Percentiles rank a stretch among this genome's conserved stretches.
Evolutionary conservation across 2,113 vertebrate genomes (phyloP).

Genomic region (Dipodomys merriami): DNA sequence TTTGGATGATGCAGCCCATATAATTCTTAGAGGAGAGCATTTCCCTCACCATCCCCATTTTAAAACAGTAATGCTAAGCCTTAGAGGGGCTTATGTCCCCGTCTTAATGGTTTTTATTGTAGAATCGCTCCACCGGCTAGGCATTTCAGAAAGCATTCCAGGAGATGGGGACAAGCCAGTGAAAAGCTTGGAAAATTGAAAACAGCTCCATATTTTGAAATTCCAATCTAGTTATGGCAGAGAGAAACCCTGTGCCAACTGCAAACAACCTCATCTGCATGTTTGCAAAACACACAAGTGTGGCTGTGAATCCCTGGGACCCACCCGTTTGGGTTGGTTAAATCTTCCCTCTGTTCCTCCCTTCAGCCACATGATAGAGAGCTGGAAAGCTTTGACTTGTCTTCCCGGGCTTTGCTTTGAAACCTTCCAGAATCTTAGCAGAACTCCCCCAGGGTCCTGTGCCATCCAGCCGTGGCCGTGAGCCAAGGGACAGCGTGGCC

Average conservation of each 20-base stretch:
- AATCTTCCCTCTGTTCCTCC: neutral
- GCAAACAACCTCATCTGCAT: neutral
- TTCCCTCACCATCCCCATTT: neutral
- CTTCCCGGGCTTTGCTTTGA: neutral
- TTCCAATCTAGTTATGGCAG: neutral
- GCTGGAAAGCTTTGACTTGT: neutral
- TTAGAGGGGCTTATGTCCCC: neutral
- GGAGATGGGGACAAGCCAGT: neutral
- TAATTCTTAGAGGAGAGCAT: neutral
- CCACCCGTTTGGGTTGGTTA: neutral
- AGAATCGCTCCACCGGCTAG: neutral
- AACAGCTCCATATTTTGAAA: conserved; percentile 9
- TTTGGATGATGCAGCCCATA: neutral
- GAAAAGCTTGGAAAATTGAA: neutral
- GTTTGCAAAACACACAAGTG: neutral
- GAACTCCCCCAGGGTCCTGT: neutral
- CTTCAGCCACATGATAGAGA: neutral
- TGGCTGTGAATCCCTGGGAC: neutral
- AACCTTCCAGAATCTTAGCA: neutral
- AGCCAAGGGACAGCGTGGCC: conserved; percentile 20
- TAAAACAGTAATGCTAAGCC: neutral
- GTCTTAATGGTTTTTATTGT: neutral
- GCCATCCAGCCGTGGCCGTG: neutral
- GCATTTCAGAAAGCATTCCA: neutral
- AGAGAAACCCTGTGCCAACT: neutral